Percentiles rank a stretch among this genome's conserved stretches.
phyloP scores from a whole-genome alignment of 2,888 invertebrate species.

The Hedychridium roseum region DNA sequence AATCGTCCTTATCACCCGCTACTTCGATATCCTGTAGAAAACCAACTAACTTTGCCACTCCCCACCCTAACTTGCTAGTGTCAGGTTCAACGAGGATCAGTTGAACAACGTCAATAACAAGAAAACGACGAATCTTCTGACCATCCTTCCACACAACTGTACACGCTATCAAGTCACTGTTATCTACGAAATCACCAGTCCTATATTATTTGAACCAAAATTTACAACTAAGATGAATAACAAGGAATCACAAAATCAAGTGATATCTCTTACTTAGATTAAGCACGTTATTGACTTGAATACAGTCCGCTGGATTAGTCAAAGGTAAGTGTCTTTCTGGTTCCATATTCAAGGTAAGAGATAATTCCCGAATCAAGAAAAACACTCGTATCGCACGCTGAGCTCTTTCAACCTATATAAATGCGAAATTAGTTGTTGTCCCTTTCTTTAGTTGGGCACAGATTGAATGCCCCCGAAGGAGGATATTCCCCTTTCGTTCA shows the following conservation, averaged over 20 bases:
- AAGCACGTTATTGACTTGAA: slow-evolving; percentile 92
- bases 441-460: too few species aligned
- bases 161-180: slow-evolving; percentile 96
- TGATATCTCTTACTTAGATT: slow-evolving; percentile 84
- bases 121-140: slow-evolving; percentile 88
- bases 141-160: slow-evolving; percentile 91
- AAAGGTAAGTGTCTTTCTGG: slow-evolving; percentile 88
- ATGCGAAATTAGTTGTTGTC: too few species aligned
- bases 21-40: slow-evolving; percentile 95
- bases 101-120: slow-evolving; percentile 95
- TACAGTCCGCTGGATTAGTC: slow-evolving; percentile 86
- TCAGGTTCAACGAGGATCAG: slow-evolving; percentile 98
- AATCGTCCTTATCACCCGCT: slow-evolving; percentile 95
- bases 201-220: slow-evolving; percentile 2
- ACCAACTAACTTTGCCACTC: slow-evolving; percentile 95
- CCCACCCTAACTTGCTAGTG: slow-evolving; percentile 93
- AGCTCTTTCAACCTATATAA: slow-evolving; percentile 80
- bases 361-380: slow-evolving; percentile 84
- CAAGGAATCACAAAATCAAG: slow-evolving; percentile 18
- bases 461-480: too few species aligned
- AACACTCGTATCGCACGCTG: slow-evolving; percentile 91
- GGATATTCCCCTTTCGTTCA: slow-evolving; percentile 26
- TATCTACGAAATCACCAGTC: slow-evolving; percentile 72
- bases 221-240: neutral
- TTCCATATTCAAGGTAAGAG: slow-evolving; percentile 81